These are phyloP conservation scores for Reticulitermes lucifugus DNA, from an alignment of 2,888 invertebrate species.

Conservation along the genomic window DNA sequence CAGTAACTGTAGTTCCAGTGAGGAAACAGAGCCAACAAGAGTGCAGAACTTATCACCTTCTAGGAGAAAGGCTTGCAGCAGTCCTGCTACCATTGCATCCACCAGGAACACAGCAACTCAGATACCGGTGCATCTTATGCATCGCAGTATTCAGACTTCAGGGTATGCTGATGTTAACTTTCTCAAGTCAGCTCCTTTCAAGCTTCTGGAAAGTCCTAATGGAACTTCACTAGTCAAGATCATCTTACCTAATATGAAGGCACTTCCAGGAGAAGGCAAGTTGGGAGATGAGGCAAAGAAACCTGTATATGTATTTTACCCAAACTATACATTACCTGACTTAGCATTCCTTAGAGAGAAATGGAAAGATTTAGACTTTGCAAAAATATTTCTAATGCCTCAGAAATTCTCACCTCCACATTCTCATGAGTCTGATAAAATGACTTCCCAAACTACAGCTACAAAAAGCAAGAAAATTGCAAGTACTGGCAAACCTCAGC, in stretches of 20 bases:
- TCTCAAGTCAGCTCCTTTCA: conserved; percentile 46
- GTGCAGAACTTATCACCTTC: conserved; percentile 59
- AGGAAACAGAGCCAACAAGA: conserved; percentile 68
- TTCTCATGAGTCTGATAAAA: conserved; percentile 8
- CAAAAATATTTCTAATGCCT: conserved; percentile 73
- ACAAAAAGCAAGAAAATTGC: background rate
- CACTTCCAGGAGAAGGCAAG: conserved; percentile 12
- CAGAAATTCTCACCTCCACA: conserved; percentile 38
- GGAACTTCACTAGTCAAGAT: conserved; percentile 50
- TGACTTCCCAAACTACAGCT: background rate
- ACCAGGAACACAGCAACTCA: conserved; percentile 62
- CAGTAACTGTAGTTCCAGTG: conserved; percentile 69
- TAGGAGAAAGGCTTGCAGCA: conserved; percentile 56
- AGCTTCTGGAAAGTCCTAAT: conserved; percentile 49
- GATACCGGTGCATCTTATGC: conserved; percentile 70
- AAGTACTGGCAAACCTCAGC: conserved; percentile 59
- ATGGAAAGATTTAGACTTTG: conserved; percentile 65
- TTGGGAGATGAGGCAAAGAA: conserved; percentile 41
- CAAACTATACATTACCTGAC: conserved; percentile 91
- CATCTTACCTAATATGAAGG: conserved; percentile 40
- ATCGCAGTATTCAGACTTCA: conserved; percentile 82
- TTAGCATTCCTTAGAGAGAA: conserved; percentile 78
- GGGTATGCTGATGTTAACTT: conserved; percentile 58
- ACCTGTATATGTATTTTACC: conserved; percentile 90
- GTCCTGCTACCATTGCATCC: background rate